Percentiles rank a stretch among this genome's conserved stretches.
These are phyloP conservation scores for Cricetomys ansorgei DNA, from an alignment of 2,113 vertebrate species.

Conservation along the genomic window DNA sequence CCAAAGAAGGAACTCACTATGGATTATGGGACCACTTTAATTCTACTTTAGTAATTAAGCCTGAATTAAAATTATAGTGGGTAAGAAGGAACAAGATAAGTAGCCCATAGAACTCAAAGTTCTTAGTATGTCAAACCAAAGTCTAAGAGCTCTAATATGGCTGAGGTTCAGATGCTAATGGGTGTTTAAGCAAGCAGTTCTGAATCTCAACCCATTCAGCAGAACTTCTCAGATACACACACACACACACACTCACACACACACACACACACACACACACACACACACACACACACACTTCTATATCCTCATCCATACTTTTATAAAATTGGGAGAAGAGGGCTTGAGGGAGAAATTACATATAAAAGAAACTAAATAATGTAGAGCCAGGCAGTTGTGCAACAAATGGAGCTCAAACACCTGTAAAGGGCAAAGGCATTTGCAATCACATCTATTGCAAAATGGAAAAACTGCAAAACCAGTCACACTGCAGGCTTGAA, in stretches of 20 bases:
- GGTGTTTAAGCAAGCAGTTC: slow-evolving; percentile 29
- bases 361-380: slow-evolving; percentile 43
- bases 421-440: slow-evolving; percentile 70
- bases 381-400: slow-evolving; percentile 60
- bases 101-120: slow-evolving; percentile 4
- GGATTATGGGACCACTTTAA: neutral
- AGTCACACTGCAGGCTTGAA: slow-evolving; percentile 63
- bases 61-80: slow-evolving; percentile 42
- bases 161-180: slow-evolving; percentile 26
- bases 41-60: neutral
- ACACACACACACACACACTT: neutral
- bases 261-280: neutral
- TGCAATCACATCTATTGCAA: slow-evolving; percentile 75
- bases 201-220: slow-evolving; percentile 1
- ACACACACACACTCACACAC: neutral
- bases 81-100: slow-evolving; percentile 20
- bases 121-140: slow-evolving; percentile 44
- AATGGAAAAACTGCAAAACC: slow-evolving; percentile 77
- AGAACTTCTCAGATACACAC: neutral
- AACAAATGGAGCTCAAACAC: slow-evolving; percentile 71
- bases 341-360: slow-evolving; percentile 22
- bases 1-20: neutral
- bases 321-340: neutral
- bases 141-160: neutral
- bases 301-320: neutral